Evolutionary conservation across 2,797 vertebrate species (phyloP), one percentile per base, ranked within the genome.

Genomic region (Fringilla coelebs): DNA sequence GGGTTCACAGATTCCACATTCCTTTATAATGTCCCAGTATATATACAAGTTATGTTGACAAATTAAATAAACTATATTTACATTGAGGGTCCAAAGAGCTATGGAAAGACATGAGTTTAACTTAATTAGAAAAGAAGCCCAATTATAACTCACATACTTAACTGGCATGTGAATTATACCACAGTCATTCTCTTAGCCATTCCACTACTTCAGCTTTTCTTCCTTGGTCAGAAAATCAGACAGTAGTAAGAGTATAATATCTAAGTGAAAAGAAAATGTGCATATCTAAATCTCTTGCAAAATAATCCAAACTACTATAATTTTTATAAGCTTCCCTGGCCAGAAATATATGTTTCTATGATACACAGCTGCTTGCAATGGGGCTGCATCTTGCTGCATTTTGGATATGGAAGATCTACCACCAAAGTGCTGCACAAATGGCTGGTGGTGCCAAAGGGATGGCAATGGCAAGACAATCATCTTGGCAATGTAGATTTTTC

Each of bases 21-120:
- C 96, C 77, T 89, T 94, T 72, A 88, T 93, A 87, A 95, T 88
- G 26, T 82, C 45, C 67, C 79, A 80, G 34, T 93, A 94, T 88
- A 93, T 70, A 92, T 43, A 93, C 29, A 92, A 86, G 93, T 90
- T 87, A 80, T 83, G 31, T 60, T 95, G 79, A 93, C 95, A 96
- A 92, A 96, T 94, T 77, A 88, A 96, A 93, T 90, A 94, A 84
- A 82, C 55, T 86, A 18, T 87, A 82, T 91, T 95, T 95, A 94
- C 68, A 76, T 89, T 95, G 93, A 85, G 77, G 74, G 60, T 93
- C 82, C 79, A 60, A 95, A 87, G 62, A 96, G 41, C 40, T 41
- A 74, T 49, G 41, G 48, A 77, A 92, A 96, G 40, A 79, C 25
- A 68, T 67, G 72, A 86, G 31, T 90, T 95, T 93, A 84, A 72